These are phyloP conservation scores for Botia almorhae DNA, from an alignment of 2,797 vertebrate genomes.

Conservation along the genomic window DNA sequence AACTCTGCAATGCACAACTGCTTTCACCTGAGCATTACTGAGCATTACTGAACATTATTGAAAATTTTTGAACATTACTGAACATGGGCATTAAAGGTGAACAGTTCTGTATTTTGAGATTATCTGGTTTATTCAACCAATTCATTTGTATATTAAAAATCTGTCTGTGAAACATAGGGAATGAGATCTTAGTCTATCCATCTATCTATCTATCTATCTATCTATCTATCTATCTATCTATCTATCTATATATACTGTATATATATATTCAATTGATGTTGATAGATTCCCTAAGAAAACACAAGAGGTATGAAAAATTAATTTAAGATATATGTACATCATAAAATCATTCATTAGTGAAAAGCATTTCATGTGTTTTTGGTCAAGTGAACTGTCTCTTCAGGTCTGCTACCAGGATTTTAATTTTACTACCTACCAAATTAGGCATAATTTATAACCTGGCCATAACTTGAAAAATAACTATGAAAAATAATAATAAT, in stretches of 20 bases:
- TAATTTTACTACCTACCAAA: background rate
- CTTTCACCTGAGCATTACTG: conserved; percentile 23
- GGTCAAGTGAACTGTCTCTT: background rate
- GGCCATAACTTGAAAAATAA: too few species aligned
- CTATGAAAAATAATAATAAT: too few species aligned
- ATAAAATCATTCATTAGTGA: background rate
- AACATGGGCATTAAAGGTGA: background rate
- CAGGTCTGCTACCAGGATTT: background rate
- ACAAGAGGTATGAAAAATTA: conserved; percentile 22
- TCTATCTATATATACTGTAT: too few species aligned
- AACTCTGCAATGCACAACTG: conserved; percentile 57
- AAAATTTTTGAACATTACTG: background rate
- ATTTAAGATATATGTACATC: conserved; percentile 1
- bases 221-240: too few species aligned
- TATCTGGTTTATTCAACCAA: background rate
- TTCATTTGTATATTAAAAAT: background rate
- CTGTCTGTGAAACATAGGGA: background rate
- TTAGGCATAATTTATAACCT: background rate
- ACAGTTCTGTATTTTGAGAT: background rate
- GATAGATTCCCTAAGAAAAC: conserved; percentile 14
- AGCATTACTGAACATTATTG: too few species aligned
- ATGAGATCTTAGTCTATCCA: background rate
- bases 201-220: too few species aligned
- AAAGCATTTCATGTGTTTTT: background rate
- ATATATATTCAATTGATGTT: conserved; percentile 13